Base-by-base conservation (phyloP, 2,797 vertebrate species). In the Enteromius treurensis region DNA sequence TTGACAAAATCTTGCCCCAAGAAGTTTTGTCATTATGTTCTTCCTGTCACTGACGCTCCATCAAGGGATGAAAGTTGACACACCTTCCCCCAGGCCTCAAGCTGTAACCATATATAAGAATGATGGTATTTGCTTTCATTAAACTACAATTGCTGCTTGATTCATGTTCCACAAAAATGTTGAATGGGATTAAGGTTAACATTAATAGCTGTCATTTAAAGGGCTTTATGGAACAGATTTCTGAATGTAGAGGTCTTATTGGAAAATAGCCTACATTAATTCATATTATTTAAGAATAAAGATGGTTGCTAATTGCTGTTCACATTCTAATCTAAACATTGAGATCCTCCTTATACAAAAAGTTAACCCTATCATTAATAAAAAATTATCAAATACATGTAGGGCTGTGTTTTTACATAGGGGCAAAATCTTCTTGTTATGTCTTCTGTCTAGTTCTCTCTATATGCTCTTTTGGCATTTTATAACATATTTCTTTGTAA, bases 1-100 rank as follows among this genome's bases (percentile, higher is more conserved):
- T 84, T 94, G 93, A 93, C 92, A 93, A 92, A 92, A 90, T 82
- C 79, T 91, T 1, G 89, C 93, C 93, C 53, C 65, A 7, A 93
- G 94, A 91, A 88, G 85, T 86, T 90, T 89, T 90, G 78, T 91
- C 89, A 87, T 90, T 88, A 88, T 91, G 87, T 89, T 90, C 90
- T 92, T 93, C 90, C 91, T 93, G 93, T 92, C 92, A 93, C 89
- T 92, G 88, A 90, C 89, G 75, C 81, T 87, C 88, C 91, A 90
- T 91, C 91, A 93, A 89, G 88, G 88, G 90, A 92, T 92, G 90
- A 88, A 83, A 83, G 87, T 88, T 55, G 69, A 81, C 77, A 69
- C 80, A 84, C 55, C 81, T 79, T 88, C 87, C 88, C 91, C 79
- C 88, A 75, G 91, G 86, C 86, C 84, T 86, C 60, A 75, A 69